A percentile compares a stretch with the other conserved stretches of the same genome.
These are phyloP conservation scores for Hymenochirus boettgeri DNA, from an alignment of 2,113 vertebrate genomes.

Conservation along the genomic window DNA sequence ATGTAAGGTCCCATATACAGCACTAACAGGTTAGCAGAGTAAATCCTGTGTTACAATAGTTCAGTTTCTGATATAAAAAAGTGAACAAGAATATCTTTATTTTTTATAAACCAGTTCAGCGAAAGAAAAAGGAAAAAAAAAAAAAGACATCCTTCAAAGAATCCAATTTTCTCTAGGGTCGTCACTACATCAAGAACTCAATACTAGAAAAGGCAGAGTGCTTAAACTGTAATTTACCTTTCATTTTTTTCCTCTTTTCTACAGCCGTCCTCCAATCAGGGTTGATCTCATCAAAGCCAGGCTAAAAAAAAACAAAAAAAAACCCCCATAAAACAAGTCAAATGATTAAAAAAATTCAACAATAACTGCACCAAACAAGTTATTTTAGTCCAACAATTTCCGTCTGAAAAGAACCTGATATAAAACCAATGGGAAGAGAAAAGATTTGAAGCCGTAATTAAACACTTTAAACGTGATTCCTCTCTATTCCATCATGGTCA, in stretches of 20 bases:
- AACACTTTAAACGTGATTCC: no score
- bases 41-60: no score
- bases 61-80: no score
- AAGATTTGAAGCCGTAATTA: no score
- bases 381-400: no score
- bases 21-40: no score
- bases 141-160: conserved; percentile 27
- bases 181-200: conserved; percentile 8
- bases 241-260: conserved; percentile 94
- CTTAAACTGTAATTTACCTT: conserved; percentile 67
- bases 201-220: conserved; percentile 26
- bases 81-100: not conserved
- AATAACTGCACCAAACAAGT: no score
- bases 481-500: no score
- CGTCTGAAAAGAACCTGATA: no score
- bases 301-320: conserved; percentile 63
- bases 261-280: conserved; percentile 83
- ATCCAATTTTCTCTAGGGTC: conserved; percentile 36
- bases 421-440: no score
- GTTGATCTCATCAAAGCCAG: conserved; percentile 89
- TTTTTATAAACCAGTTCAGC: not conserved
- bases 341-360: no score
- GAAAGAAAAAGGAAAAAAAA: conserved; percentile 13
- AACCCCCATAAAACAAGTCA: conserved; percentile 2
- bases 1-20: no score